Evolutionary conservation across 2,888 invertebrate genomes (phyloP).

Genomic region (Harmothoe impar): DNA sequence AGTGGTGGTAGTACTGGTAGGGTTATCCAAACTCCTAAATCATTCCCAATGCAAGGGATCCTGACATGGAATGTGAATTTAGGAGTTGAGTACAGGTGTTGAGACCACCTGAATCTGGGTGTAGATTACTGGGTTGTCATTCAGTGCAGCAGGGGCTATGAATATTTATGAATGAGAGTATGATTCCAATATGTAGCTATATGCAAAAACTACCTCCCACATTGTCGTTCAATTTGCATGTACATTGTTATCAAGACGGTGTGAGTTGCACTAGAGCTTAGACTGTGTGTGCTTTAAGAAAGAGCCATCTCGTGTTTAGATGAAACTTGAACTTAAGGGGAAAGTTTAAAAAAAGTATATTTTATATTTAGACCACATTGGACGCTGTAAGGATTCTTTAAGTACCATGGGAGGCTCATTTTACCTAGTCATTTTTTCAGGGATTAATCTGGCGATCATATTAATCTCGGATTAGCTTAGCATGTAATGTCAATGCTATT

Average conservation of each 20-base stretch:
- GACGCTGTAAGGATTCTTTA: too few species aligned
- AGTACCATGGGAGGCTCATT: background rate
- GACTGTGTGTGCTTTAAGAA: background rate
- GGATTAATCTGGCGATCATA: background rate
- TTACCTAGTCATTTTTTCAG: background rate
- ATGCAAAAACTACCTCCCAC: background rate
- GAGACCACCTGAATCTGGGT: background rate
- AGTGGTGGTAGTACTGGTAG: too few species aligned
- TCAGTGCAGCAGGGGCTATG: background rate
- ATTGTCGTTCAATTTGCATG: background rate
- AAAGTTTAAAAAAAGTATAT: too few species aligned
- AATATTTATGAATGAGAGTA: background rate
- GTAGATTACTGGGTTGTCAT: constrained; percentile 16
- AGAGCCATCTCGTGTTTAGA: background rate
- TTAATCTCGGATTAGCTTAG: background rate
- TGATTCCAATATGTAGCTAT: background rate
- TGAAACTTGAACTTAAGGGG: too few species aligned
- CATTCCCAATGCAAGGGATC: background rate
- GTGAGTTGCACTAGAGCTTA: background rate
- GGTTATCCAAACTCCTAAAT: background rate
- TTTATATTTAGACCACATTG: too few species aligned
- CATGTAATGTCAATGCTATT: background rate
- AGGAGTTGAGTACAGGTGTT: background rate
- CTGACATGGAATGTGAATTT: background rate
- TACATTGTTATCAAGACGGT: background rate